Percentiles rank a stretch among this genome's conserved stretches.
Conservation (phyloP, 35 echinoderm and acorn worm genomes). For the Patiria miniata region DNA sequence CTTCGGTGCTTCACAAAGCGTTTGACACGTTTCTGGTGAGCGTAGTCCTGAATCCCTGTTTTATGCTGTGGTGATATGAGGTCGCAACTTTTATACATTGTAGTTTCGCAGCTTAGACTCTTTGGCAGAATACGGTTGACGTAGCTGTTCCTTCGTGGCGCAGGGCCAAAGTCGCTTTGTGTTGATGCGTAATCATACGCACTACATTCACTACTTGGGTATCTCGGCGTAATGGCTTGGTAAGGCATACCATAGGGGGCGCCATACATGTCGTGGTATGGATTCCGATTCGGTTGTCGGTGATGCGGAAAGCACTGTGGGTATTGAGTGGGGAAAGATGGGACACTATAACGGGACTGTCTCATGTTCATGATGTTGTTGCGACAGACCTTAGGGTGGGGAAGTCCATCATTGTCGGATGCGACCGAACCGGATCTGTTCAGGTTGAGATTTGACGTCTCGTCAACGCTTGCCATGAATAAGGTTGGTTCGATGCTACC, state of each 20-base stretch:
- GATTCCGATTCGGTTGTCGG: neutral
- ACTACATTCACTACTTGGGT: constrained; percentile 1
- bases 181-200: neutral
- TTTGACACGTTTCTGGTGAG: neutral
- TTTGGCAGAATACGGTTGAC: neutral
- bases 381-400: too few species aligned
- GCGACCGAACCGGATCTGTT: neutral
- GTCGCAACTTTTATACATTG: too few species aligned
- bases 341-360: constrained; percentile 11
- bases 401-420: neutral
- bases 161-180: constrained; percentile 2
- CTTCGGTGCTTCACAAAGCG: constrained; percentile 10
- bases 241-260: neutral
- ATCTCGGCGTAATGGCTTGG: neutral
- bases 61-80: neutral
- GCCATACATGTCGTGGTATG: neutral
- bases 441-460: neutral
- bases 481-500: neutral
- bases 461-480: constrained; percentile 6
- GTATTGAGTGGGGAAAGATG: neutral
- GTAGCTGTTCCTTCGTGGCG: neutral
- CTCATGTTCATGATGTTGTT: neutral
- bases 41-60: neutral
- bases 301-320: neutral
- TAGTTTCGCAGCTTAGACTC: neutral